phyloP scores from a whole-genome alignment of 2,113 vertebrate species.

The Hepsetus odoe region DNA sequence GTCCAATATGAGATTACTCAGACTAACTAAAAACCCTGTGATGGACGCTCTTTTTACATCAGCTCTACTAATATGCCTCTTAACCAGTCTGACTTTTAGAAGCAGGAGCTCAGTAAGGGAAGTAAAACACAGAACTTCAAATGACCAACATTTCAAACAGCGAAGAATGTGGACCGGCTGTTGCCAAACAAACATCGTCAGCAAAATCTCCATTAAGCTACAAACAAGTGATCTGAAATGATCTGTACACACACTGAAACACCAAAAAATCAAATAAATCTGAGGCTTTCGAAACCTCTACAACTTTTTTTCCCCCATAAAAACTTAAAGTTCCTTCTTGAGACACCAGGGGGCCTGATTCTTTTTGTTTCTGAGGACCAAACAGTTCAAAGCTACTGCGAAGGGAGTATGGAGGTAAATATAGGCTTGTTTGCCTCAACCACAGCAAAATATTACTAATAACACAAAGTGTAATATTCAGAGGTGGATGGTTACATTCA shows the following conservation, averaged over 20 bases:
- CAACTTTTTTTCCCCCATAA: neutral
- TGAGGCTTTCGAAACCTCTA: too few species aligned
- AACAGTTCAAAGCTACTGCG: neutral
- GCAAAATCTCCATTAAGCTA: too few species aligned
- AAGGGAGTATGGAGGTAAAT: neutral
- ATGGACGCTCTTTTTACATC: too few species aligned
- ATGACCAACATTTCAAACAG: neutral
- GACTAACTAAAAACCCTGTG: neutral
- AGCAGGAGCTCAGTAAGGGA: neutral
- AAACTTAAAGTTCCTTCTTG: neutral
- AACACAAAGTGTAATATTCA: slow-evolving; percentile 32
- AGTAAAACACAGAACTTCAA: neutral
- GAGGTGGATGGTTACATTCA: too few species aligned
- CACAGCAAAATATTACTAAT: neutral
- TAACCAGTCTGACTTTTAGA: neutral
- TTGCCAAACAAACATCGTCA: too few species aligned
- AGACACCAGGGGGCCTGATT: slow-evolving; percentile 38
- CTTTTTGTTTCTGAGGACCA: neutral
- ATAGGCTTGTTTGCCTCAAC: neutral
- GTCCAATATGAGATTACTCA: neutral
- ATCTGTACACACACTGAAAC: too few species aligned
- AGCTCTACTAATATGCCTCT: too few species aligned
- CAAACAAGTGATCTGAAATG: too few species aligned
- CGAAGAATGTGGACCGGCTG: too few species aligned
- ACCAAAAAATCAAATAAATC: too few species aligned